Conservation (phyloP, 2,797 vertebrate species). For the Tragelaphus eurycerus region DNA sequence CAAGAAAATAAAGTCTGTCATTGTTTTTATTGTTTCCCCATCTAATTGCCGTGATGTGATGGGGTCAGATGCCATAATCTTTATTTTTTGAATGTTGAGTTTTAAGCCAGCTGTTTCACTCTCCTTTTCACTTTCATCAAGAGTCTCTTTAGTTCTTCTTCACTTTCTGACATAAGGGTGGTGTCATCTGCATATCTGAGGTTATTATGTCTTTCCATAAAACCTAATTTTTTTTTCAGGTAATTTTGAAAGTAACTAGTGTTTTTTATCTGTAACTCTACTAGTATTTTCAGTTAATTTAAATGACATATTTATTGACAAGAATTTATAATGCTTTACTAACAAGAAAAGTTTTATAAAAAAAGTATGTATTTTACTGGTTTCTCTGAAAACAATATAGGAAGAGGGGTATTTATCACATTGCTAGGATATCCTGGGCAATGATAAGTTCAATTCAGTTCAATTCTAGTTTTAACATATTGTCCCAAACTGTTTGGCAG, state of each 20-base stretch:
- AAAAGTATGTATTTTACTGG: background rate
- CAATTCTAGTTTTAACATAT: background rate
- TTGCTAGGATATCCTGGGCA: background rate
- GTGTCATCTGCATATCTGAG: background rate
- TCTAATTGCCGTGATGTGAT: background rate
- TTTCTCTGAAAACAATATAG: background rate
- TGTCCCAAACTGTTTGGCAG: background rate
- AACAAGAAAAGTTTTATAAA: background rate
- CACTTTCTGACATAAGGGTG: background rate
- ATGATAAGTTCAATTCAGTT: background rate
- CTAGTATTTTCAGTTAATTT: background rate
- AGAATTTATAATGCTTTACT: background rate
- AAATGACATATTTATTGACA: background rate
- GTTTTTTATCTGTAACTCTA: background rate
- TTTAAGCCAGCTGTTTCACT: background rate
- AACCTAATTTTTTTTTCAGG: background rate
- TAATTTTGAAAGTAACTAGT: constrained; percentile 13
- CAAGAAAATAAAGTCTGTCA: background rate
- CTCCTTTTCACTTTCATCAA: background rate
- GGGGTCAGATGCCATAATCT: background rate
- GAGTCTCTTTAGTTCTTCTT: background rate
- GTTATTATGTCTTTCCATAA: background rate
- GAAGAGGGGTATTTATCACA: background rate
- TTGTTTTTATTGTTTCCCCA: background rate
- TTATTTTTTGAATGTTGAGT: background rate